Conservation (phyloP, 2,888 invertebrate species). For the Cosmia trapezina region DNA sequence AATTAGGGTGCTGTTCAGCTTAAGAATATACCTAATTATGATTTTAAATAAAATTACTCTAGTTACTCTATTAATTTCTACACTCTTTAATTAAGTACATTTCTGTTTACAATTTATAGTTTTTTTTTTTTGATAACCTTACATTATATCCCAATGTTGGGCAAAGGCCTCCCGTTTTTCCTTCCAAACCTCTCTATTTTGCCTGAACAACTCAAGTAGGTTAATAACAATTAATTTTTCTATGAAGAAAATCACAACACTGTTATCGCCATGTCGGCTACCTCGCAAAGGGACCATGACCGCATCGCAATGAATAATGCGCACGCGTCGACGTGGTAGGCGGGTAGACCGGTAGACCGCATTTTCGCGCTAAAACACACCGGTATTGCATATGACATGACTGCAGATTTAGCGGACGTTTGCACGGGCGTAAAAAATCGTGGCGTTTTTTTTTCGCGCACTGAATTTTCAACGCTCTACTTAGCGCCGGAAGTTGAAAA, state of each 20-base stretch:
- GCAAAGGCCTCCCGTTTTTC: too few relatives aligned
- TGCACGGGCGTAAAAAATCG: too few relatives aligned
- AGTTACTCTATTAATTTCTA: background rate
- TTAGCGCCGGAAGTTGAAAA: too few relatives aligned
- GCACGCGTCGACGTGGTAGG: constrained; percentile 33
- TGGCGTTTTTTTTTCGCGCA: too few relatives aligned
- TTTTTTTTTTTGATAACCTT: background rate
- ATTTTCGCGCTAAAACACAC: constrained; percentile 34
- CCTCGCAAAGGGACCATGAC: constrained; percentile 58
- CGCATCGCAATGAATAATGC: constrained; percentile 52
- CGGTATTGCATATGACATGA: constrained; percentile 14
- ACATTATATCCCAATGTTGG: too few relatives aligned
- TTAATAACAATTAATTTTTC: background rate
- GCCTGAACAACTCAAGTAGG: background rate
- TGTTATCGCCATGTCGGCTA: constrained; percentile 24
- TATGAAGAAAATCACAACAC: constrained; percentile 11
- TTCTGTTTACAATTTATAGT: background rate
- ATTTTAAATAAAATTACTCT: background rate
- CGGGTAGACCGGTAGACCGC: constrained; percentile 4
- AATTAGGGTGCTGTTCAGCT: background rate
- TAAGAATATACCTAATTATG: background rate
- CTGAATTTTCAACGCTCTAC: too few relatives aligned
- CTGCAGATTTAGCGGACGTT: too few relatives aligned
- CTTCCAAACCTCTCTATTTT: background rate
- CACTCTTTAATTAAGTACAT: background rate